Evolutionary conservation across 2,797 vertebrate genomes (phyloP).

Genomic region (Malacoraja senta): DNA sequence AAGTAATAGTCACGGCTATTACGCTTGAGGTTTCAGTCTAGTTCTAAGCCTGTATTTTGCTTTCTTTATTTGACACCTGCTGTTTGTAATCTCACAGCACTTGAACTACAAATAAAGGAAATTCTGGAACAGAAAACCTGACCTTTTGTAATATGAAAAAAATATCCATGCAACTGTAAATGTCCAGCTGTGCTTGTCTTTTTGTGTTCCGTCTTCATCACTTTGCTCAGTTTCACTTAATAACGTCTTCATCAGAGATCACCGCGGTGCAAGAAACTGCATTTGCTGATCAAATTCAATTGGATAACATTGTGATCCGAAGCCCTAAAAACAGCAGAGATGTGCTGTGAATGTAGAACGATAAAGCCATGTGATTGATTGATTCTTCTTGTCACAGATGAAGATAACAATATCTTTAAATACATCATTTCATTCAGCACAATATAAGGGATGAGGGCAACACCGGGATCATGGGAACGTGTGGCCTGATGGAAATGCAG

Average conservation of each 20-base stretch:
- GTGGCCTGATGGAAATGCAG: constrained; percentile 66
- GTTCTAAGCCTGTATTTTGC: constrained; percentile 28
- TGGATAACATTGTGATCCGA: constrained; percentile 75
- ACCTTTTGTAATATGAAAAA: constrained; percentile 40
- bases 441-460: constrained; percentile 67
- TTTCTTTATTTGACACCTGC: constrained; percentile 26
- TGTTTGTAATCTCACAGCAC: constrained; percentile 22
- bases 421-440: constrained; percentile 71
- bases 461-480: constrained; percentile 57
- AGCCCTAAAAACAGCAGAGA: constrained; percentile 68
- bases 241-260: constrained; percentile 95
- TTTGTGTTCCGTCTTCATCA: constrained; percentile 72
- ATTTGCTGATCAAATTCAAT: constrained; percentile 96
- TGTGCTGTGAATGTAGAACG: constrained; percentile 74
- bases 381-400: constrained; percentile 89
- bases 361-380: constrained; percentile 79
- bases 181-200: constrained; percentile 64
- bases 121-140: constrained; percentile 36
- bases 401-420: constrained; percentile 96
- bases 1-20: background rate
- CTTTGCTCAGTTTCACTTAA: constrained; percentile 85
- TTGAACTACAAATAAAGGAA: constrained; percentile 33
- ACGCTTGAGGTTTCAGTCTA: constrained; percentile 16
- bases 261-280: constrained; percentile 78
- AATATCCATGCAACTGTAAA: constrained; percentile 60